Base-by-base conservation (phyloP, 2,888 invertebrate species). In the Pterostichus madidus region DNA sequence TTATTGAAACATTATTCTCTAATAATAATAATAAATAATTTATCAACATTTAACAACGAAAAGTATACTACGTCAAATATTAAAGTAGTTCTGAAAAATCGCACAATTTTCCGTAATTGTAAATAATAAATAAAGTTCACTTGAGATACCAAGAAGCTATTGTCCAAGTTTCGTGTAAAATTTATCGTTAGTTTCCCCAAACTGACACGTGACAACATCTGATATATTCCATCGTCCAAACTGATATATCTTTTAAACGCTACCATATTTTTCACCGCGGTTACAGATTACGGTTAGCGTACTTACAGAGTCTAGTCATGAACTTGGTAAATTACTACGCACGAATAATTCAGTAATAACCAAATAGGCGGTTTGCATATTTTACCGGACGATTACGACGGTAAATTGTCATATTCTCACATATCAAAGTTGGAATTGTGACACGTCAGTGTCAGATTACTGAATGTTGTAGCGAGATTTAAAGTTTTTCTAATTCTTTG, bases 261-360 rank as follows among this genome's bases (percentile, higher is more conserved):
- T 31, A n/a, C 32, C 35, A 64, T 64, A 64, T 64, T 64, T 64
- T 64, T 32, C 35, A 7, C 35, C 11, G 64, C 64, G 13, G 59
- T 59, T 31, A 59, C 59, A 59, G 59, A 24, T 49, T 59, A 59
- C 59, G n/a, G 59, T 59, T 59, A 32, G 24, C 35, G 64, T 31
- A 68, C 68, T 80, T 80, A 52, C 49, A 11, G n/a, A 80, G 53
- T 46, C 80, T 24, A 49, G 80, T 80, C 80, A 80, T 68, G 80
- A 71, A 68, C 68, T 64, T 31, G 32, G 52, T 52, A 68, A 80
- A 80, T 68, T 80, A 80, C 64, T 80, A 32, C 64, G 31, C 73
- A 24, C 4, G 31, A 3, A 78, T 61, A 61, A 79, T 39, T 35
- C 80, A 52, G 49, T 52, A 46, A 68, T 80, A 80, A 64, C 64